Evolutionary conservation across 2,797 vertebrate species (phyloP).

Genomic region (Tympanoctomys barrerae): DNA sequence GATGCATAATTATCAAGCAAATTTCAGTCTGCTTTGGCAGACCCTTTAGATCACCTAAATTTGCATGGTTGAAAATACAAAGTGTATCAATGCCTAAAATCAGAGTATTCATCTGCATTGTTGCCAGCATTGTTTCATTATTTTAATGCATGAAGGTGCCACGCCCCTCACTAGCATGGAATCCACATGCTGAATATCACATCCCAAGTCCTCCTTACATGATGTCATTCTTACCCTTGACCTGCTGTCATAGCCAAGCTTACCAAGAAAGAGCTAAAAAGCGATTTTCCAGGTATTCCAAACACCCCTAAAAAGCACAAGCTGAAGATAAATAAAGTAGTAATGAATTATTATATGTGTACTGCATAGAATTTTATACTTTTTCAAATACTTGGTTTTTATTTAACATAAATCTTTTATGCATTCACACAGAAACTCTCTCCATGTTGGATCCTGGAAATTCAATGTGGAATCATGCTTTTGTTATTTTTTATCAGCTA

Average conservation of each 20-base stretch:
- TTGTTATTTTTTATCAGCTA: neutral
- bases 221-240: conserved; percentile 73
- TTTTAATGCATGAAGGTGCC: conserved; percentile 74
- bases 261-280: neutral
- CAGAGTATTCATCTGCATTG: conserved; percentile 75
- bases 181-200: conserved; percentile 69
- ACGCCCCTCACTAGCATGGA: conserved; percentile 45
- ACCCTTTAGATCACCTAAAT: conserved; percentile 50
- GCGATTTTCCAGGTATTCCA: neutral
- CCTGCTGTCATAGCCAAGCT: conserved; percentile 50
- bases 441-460: neutral
- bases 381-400: neutral
- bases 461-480: neutral
- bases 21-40: neutral
- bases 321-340: neutral
- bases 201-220: conserved; percentile 4
- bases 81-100: conserved; percentile 55
- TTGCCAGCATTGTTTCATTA: conserved; percentile 67
- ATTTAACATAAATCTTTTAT: neutral
- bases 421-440: neutral
- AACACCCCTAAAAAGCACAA: neutral
- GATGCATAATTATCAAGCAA: conserved; percentile 44
- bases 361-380: neutral
- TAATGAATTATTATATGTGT: neutral
- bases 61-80: conserved; percentile 68